Base-by-base conservation (phyloP, 2,113 vertebrate genomes). In the Climacteris rufus region DNA sequence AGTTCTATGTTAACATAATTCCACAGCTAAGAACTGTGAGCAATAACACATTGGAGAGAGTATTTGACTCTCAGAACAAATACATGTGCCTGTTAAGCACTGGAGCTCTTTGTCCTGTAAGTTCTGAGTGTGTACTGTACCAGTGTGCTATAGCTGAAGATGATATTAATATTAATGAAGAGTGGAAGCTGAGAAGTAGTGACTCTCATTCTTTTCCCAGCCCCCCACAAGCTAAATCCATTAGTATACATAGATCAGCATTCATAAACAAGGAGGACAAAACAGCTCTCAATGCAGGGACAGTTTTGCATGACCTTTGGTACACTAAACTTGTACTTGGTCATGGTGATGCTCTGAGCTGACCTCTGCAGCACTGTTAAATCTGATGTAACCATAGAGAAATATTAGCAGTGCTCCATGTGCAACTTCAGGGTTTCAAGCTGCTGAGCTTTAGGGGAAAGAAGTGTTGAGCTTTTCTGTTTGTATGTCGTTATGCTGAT, bases 141-240 rank as follows among this genome's bases (percentile, higher is more conserved):
- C 93, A 84, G 70, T 84, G 22, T 60, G 61, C 66, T 89, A 42
- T 37, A 95, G 91, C 69, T 97, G 97, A 91, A 97, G 92, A 97
- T 42, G 30, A 54, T 90, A 96, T 98, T 97, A 98, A 98, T 98
- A 97, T 98, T 97, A 95, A 98, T 97, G 95, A 97, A 91, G 92
- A 89, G 88, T 91, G 93, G 97, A 96, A 96, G 96, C 97, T 90
- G 95, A 97, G 95, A 97, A 97, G 93, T 61, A 97, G 97, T 20
- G 27, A 96, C 94, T 96, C 83, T 94, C 31, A 9, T 95, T 95
- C 95, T 96, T 93, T 82, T 80, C 96, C 89, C 96, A 94, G 91
- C 94, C 96, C 94, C 94, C 96, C 89, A 92, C 87, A 95, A 96
- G 86, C 92, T 92, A 96, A 98, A 98, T 94, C 97, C 98, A 98